Evolutionary conservation across 2,888 invertebrate species (phyloP).

Genomic region (Nemotelus pantherinus): DNA sequence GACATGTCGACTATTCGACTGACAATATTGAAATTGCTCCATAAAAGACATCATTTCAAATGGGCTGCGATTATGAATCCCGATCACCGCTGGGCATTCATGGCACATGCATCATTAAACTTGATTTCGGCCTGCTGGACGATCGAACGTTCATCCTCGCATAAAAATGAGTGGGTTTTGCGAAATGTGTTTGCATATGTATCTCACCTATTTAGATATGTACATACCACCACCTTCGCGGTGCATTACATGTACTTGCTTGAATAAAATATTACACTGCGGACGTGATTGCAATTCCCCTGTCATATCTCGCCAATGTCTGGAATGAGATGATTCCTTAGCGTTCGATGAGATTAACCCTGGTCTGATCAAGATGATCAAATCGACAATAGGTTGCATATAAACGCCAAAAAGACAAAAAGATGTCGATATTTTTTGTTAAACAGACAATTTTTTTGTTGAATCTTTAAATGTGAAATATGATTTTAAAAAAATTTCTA

Average conservation of each 20-base stretch:
- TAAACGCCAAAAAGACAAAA: too few species aligned
- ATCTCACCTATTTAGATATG: too few species aligned
- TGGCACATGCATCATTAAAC: constrained; percentile 12
- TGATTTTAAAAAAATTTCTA: too few species aligned
- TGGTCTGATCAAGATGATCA: not conserved
- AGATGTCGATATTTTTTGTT: too few species aligned
- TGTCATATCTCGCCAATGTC: constrained; percentile 33
- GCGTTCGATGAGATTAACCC: not conserved
- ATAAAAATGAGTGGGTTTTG: too few species aligned
- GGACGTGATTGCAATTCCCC: constrained; percentile 32
- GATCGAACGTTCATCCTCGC: constrained; percentile 19
- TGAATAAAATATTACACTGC: constrained; percentile 32
- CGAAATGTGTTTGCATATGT: too few species aligned
- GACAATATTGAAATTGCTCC: constrained; percentile 40
- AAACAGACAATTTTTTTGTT: too few species aligned
- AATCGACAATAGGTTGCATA: too few species aligned
- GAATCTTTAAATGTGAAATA: too few species aligned
- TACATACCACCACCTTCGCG: not conserved
- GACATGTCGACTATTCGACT: not conserved
- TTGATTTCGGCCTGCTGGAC: constrained; percentile 12
- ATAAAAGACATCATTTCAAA: constrained; percentile 43
- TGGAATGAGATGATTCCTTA: not conserved
- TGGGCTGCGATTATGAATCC: constrained; percentile 27
- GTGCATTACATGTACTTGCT: constrained; percentile 17
- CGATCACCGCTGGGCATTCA: constrained; percentile 32